phyloP scores from a whole-genome alignment of 2,113 vertebrate genomes.

The Halichoerus grypus region DNA sequence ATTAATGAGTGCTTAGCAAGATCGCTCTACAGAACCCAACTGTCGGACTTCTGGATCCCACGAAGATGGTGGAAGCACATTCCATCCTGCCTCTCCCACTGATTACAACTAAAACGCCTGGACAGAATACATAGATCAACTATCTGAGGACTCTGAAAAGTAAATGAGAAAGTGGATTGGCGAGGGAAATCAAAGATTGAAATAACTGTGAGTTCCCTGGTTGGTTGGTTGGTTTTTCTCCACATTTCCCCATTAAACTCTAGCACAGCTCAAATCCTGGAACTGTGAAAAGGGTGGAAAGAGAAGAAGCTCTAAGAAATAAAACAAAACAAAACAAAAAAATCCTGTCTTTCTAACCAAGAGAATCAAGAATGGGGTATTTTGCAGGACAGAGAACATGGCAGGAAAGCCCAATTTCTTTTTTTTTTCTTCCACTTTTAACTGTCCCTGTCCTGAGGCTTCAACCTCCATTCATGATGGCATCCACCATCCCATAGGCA shows the following conservation, averaged over 20 bases:
- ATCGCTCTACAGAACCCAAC: neutral
- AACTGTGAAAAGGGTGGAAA: neutral
- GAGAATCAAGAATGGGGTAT: neutral
- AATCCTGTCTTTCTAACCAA: neutral
- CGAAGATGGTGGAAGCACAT: accelerated
- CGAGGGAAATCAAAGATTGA: neutral
- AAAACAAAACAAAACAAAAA: neutral
- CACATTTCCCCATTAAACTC: neutral
- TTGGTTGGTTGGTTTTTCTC: neutral
- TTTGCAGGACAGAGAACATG: neutral
- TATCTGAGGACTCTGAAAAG: neutral
- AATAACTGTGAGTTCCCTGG: neutral
- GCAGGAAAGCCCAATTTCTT: neutral
- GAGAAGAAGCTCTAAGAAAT: neutral
- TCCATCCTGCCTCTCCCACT: neutral
- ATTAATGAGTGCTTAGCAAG: neutral
- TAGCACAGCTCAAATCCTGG: neutral
- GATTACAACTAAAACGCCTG: neutral
- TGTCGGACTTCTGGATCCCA: neutral
- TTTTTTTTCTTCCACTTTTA: neutral
- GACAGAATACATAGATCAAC: neutral
- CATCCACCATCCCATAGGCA: no score
- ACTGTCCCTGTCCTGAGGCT: neutral
- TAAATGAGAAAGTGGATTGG: no score
- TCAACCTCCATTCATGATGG: neutral